Percentiles rank a stretch among this genome's conserved stretches.
phyloP scores from a whole-genome alignment of 2,888 invertebrate species.

The Drosophila paracracens region DNA sequence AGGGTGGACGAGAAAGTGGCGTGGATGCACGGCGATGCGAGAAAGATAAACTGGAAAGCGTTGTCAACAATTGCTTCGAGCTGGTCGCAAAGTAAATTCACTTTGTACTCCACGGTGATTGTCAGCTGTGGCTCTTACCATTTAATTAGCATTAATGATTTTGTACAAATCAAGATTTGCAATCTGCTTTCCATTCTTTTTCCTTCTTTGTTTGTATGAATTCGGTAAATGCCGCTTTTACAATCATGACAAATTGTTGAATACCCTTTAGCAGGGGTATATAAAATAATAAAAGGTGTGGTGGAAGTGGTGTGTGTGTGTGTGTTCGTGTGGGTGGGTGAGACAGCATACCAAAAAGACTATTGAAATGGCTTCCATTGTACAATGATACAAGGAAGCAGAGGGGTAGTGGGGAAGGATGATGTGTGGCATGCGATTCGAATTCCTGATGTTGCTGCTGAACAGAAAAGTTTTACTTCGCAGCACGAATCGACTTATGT shows the following conservation, averaged over 20 bases:
- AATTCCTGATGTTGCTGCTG: slow-evolving; percentile 41
- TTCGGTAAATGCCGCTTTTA: not conserved
- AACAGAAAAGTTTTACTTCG: slow-evolving; percentile 42
- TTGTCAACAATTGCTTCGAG: not conserved
- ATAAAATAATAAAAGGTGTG: not conserved
- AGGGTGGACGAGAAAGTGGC: not conserved
- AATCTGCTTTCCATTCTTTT: not conserved
- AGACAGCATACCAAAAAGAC: slow-evolving; percentile 17
- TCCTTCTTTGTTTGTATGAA: not conserved
- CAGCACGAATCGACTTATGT: slow-evolving; percentile 57
- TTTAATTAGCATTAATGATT: not conserved
- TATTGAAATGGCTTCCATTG: slow-evolving; percentile 46
- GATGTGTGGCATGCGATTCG: slow-evolving; percentile 9
- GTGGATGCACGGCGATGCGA: not conserved
- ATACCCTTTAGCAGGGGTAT: not conserved
- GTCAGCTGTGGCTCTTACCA: not conserved
- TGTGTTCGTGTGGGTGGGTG: not conserved
- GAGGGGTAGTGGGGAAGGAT: no score
- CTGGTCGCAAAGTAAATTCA: slow-evolving; percentile 11
- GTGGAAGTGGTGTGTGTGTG: not conserved
- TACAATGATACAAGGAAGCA: not conserved
- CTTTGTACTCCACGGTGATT: not conserved
- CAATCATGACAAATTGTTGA: not conserved
- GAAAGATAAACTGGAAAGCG: slow-evolving; percentile 12
- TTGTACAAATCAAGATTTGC: not conserved